Base-by-base conservation (phyloP, 2,797 vertebrate genomes). In the Borostomias antarcticus region DNA sequence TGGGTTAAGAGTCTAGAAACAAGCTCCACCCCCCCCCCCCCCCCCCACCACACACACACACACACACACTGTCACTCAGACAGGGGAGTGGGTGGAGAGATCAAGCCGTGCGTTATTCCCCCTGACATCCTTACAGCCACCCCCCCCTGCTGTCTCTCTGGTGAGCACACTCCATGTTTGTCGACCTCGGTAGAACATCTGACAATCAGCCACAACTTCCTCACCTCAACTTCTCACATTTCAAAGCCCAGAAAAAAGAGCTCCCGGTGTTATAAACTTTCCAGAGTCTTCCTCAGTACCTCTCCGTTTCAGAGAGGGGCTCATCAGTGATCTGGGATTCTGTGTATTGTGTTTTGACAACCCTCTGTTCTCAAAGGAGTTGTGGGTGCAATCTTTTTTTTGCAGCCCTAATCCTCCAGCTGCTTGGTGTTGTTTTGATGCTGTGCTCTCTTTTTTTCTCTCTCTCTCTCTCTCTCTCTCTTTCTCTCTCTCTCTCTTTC, bases 21-120 rank as follows among this genome's bases (percentile, higher is more conserved):
- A n/a, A n/a, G n/a, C n/a, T n/a, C n/a, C n/a, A n/a, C n/a, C n/a
- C 32, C 5, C 32, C 32, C 9, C 32, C 32, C 5, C 32, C 5
- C 5, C 32, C 32, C 32, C 9, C 5, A 33, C 5, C 32, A 33
- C 32, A 33, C 32, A 33, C 5, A 33, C 32, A 33, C 62, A 58
- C 32, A 17, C 43, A 17, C 30, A 4, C 11, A 13, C 0, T 9
- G 19, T 56, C 11, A 10, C 15, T 30, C 17, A 35, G 54, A 48
- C 54, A 58, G 43, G 30, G 40, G n/a, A 29, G 30, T 35, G 45
- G 54, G 9, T 10, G 48, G 68, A 58, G 64, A 69, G 35, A 69
- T 66, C 58, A 66, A 53, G 51, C 48, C 11, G 37, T 62, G 73
- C 82, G 52, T 80, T 59, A 70, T 43, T 64, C 33, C 54, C 23